Evolutionary conservation across 2,797 vertebrate species (phyloP).

Genomic region (Xenops minutus): DNA sequence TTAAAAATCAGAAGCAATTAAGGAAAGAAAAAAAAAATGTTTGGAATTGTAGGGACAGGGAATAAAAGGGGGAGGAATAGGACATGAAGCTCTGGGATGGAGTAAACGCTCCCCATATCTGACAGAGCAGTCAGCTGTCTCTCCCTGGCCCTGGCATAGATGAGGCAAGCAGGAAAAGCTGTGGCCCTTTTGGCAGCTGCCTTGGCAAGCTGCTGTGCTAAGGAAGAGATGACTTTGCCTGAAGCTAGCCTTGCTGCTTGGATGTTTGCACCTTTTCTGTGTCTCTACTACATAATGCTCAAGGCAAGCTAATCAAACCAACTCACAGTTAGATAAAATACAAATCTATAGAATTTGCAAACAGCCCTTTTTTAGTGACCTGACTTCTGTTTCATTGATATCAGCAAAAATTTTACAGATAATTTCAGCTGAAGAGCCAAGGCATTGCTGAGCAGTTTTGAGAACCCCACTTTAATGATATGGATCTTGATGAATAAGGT

Average conservation of each 20-base stretch:
- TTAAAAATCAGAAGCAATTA: neutral
- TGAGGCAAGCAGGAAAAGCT: neutral
- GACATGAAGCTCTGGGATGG: neutral
- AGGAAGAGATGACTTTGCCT: neutral
- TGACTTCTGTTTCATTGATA: neutral
- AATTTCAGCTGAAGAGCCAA: neutral
- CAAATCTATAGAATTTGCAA: neutral
- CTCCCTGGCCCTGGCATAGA: neutral
- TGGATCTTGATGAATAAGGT: neutral
- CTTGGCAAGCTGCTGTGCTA: neutral
- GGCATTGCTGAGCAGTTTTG: neutral
- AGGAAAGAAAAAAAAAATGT: neutral
- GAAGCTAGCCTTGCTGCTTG: neutral
- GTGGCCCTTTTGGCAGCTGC: accelerated
- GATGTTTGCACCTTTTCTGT: neutral
- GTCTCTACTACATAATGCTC: neutral
- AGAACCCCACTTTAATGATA: neutral
- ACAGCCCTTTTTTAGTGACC: neutral
- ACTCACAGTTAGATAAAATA: neutral
- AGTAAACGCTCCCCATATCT: neutral
- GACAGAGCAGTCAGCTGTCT: neutral
- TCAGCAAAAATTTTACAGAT: neutral
- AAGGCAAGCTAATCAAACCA: neutral
- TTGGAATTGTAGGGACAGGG: neutral
- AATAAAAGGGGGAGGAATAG: neutral